Evolutionary conservation across 2,113 vertebrate genomes (phyloP).

Genomic region (Forbesichthys agassizii): DNA sequence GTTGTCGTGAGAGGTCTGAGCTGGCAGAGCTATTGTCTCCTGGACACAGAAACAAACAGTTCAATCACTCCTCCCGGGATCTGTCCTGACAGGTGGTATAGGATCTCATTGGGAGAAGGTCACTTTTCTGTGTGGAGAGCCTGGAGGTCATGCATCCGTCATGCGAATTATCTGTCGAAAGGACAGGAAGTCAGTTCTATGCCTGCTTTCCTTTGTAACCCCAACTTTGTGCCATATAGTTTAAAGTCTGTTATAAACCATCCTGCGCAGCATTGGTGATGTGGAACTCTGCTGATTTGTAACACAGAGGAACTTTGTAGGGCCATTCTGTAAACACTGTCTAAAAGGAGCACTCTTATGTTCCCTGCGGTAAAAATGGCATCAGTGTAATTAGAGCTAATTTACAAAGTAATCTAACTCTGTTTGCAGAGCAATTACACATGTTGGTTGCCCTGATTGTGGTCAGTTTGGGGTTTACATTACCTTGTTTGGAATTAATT

Average conservation of each 20-base stretch:
- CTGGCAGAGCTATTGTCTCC: conserved; percentile 46
- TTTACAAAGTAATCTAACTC: conserved; percentile 42
- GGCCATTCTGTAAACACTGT: conserved; percentile 15
- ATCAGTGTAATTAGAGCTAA: conserved; percentile 42
- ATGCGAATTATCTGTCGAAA: conserved; percentile 63
- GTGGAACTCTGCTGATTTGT: conserved; percentile 9
- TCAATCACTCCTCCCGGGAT: conserved; percentile 66
- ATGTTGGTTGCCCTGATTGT: conserved; percentile 49
- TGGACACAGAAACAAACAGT: conserved; percentile 66
- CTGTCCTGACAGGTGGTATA: conserved; percentile 51
- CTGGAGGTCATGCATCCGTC: conserved; percentile 64
- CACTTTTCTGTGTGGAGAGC: conserved; percentile 58
- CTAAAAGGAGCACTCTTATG: conserved; percentile 21
- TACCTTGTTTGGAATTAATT: conserved; percentile 63
- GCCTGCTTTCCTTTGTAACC: conserved; percentile 57
- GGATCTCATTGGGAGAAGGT: conserved; percentile 63
- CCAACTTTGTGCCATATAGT: conserved; percentile 17
- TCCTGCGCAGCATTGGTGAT: conserved; percentile 33
- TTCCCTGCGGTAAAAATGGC: conserved; percentile 22
- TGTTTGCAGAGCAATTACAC: conserved; percentile 48
- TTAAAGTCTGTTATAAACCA: conserved; percentile 35
- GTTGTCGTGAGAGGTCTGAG: conserved; percentile 46
- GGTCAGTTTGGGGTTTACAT: conserved; percentile 52
- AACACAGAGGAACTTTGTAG: conserved; percentile 1
- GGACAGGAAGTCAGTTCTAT: conserved; percentile 39